Evolutionary conservation across 2,113 vertebrate species (phyloP).

Genomic region (Syngnathus floridae): DNA sequence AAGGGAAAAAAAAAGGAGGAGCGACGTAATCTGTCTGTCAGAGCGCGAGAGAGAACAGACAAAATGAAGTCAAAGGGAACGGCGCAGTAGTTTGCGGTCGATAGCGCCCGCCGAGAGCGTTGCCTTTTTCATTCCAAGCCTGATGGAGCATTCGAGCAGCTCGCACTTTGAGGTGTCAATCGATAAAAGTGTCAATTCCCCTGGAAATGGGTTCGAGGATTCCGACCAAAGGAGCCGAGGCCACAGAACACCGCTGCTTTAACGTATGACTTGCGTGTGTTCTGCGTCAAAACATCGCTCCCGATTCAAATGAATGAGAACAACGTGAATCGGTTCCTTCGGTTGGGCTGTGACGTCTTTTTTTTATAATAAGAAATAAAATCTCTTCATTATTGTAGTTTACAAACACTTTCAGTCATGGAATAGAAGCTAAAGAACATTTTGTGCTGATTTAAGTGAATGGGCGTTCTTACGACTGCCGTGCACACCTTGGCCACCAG

Average conservation of each 20-base stretch:
- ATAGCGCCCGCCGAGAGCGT: not conserved
- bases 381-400: not conserved
- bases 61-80: constrained; percentile 25
- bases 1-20: not conserved
- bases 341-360: not conserved
- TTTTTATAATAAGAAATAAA: not conserved
- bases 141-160: not conserved
- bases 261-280: not conserved
- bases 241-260: not conserved
- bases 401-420: not conserved
- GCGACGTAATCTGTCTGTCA: constrained; percentile 2
- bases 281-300: not conserved
- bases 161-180: not conserved
- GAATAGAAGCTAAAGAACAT: too few relatives aligned
- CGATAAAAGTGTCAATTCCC: constrained; percentile 1
- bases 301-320: not conserved
- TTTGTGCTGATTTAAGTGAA: too few relatives aligned
- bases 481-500: not conserved
- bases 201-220: not conserved
- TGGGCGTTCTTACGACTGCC: too few relatives aligned
- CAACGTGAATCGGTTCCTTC: not conserved
- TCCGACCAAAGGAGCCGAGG: not conserved
- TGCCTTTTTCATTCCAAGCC: not conserved
- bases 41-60: constrained; percentile 10
- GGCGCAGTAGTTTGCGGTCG: not conserved